These are phyloP conservation scores for Pachypanchax playfairii DNA, from an alignment of 2,113 vertebrate species.

Conservation along the genomic window DNA sequence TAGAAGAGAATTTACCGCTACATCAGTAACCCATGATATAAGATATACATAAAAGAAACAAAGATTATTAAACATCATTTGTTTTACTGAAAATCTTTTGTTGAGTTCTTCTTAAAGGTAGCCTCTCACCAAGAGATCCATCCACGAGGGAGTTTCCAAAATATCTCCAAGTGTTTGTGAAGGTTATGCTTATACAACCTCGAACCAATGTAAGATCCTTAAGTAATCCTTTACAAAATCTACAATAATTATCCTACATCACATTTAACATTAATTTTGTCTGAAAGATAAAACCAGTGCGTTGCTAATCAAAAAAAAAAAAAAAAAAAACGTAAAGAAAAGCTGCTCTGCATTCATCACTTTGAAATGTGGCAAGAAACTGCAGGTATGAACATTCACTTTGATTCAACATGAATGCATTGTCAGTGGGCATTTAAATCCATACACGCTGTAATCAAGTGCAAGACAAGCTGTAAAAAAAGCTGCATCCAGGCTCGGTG, in stretches of 20 bases:
- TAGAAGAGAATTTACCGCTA: too few relatives aligned
- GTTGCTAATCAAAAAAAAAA: slow-evolving; percentile 16
- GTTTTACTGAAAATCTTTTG: too few relatives aligned
- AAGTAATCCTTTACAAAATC: slow-evolving; percentile 4
- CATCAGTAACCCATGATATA: too few relatives aligned
- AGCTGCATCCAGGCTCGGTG: slow-evolving; percentile 20
- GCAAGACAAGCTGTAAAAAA: slow-evolving; percentile 31
- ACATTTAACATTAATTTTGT: slow-evolving; percentile 17
- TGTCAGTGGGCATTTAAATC: slow-evolving; percentile 59
- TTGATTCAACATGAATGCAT: slow-evolving; percentile 54
- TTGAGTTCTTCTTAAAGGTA: too few relatives aligned
- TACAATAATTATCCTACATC: slow-evolving; percentile 7
- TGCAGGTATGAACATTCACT: slow-evolving; percentile 40
- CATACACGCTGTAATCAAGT: slow-evolving; percentile 46
- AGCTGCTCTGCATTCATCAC: slow-evolving; percentile 24
- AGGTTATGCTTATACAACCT: too few relatives aligned
- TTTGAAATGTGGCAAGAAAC: slow-evolving; percentile 50
- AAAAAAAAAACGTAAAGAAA: slow-evolving; percentile 14
- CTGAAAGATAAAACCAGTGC: slow-evolving; percentile 5
- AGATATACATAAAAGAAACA: too few relatives aligned
- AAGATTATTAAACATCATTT: too few relatives aligned
- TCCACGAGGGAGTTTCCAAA: too few relatives aligned
- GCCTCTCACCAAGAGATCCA: too few relatives aligned
- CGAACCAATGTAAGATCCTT: neutral
- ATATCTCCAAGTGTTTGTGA: too few relatives aligned